phyloP scores from a whole-genome alignment of 2,113 vertebrate species.

The Rhinolophus sinicus region DNA sequence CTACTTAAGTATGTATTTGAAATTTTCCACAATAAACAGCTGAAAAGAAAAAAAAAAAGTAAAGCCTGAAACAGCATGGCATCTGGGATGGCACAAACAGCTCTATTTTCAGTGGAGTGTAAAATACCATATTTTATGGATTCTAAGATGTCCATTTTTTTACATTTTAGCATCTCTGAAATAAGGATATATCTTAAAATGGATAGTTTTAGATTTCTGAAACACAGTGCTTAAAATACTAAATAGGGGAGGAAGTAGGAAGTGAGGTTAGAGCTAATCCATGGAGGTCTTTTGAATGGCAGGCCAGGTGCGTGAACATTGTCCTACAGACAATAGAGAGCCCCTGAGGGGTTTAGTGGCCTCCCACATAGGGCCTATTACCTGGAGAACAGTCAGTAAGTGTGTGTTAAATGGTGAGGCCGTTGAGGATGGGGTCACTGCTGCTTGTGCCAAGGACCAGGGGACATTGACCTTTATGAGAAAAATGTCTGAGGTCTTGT shows the following conservation, averaged over 20 bases:
- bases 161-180: conserved; percentile 24
- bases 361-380: neutral
- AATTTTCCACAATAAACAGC: conserved; percentile 51
- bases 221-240: neutral
- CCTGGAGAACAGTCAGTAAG: neutral
- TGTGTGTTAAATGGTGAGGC: neutral
- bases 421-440: neutral
- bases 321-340: neutral
- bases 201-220: conserved; percentile 47
- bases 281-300: neutral
- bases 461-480: neutral
- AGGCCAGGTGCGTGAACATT: neutral
- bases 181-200: neutral
- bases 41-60: conserved; percentile 3
- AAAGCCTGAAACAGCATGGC: conserved; percentile 1
- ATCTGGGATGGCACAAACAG: neutral
- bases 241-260: neutral
- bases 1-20: neutral
- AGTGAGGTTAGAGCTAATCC: neutral
- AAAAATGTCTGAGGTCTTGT: neutral
- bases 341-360: neutral
- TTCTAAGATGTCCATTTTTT: neutral
- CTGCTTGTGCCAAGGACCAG: neutral
- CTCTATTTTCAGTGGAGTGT: neutral
- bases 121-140: conserved; percentile 22